Evolutionary conservation across 2,797 vertebrate genomes (phyloP), one percentile per base, ranked within the genome.

Genomic region (Rhinatrema bivittatum): DNA sequence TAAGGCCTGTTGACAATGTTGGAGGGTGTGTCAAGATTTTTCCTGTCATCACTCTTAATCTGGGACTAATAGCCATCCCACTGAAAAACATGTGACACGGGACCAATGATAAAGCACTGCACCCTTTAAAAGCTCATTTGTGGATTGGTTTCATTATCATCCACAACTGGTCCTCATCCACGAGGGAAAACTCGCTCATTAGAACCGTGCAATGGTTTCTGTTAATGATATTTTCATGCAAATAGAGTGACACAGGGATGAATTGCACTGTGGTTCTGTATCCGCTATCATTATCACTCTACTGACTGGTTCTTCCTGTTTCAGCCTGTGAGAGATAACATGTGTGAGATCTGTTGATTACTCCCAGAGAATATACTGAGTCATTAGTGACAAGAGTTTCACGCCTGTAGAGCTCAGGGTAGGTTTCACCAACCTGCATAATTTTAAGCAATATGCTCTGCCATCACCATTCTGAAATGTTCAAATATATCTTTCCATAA

Each of bases 71-170:
- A 67, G 32, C 26, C 73, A 65, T 71, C 78, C 62, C 49, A 50
- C 61, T 72, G 65, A 53, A 43, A 61, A 64, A 56, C 65, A 61
- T 9, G 65, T 79, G 76, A 73, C 56, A 71, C 48, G 32, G 40
- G 49, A 58, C 64, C 64, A 25, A 74, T 69, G 80, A 81, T 85
- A 73, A 79, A 87, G 79, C 75, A 70, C 67, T 71, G 48, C 77
- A 78, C 73, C 78, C 81, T 88, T 90, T 88, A 88, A 82, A 87
- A 86, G 76, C 82, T 81, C 79, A 88, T 84, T 85, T 89, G 78
- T 72, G 72, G 79, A 80, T 71, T 79, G 70, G 74, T 86, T 86
- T 88, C 81, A 82, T 87, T 87, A 79, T 72, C 73, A 81, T 76
- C 82, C 76, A 63, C 62, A 38, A 40, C 61, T 64, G 65, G 68